phyloP scores from a whole-genome alignment of 2,888 invertebrate genomes.

The Oligia strigilis region DNA sequence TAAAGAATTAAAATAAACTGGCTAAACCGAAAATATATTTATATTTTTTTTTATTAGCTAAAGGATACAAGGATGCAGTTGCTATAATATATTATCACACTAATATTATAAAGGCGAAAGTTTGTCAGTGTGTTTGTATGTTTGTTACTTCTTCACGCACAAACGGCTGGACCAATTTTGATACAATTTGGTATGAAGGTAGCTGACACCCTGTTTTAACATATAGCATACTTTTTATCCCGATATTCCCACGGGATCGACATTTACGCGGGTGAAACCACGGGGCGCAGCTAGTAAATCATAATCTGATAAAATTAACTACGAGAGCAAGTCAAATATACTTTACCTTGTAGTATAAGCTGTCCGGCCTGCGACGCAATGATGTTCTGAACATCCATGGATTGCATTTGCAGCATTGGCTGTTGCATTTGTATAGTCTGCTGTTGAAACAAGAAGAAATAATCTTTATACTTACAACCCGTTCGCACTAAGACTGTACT shows the following conservation, averaged over 20 bases:
- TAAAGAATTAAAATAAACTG: background rate
- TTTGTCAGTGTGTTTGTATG: no score
- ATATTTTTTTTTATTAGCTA: background rate
- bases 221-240: no score
- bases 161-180: no score
- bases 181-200: no score
- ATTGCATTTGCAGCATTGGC: slow-evolving; percentile 86
- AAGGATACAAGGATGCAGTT: background rate
- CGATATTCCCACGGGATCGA: no score
- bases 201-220: no score
- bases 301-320: background rate
- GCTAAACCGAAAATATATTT: background rate
- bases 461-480: background rate
- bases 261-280: background rate
- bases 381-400: slow-evolving; percentile 88
- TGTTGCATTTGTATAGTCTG: slow-evolving; percentile 76
- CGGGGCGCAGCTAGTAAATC: background rate
- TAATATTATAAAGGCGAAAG: no score
- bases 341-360: slow-evolving; percentile 85
- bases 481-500: no score
- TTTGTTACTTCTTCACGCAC: no score
- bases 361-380: slow-evolving; percentile 86
- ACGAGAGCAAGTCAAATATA: background rate
- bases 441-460: slow-evolving; percentile 65
- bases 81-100: background rate